Base-by-base conservation (phyloP, 2,113 vertebrate genomes). In the Takifugu bimaculatus region DNA sequence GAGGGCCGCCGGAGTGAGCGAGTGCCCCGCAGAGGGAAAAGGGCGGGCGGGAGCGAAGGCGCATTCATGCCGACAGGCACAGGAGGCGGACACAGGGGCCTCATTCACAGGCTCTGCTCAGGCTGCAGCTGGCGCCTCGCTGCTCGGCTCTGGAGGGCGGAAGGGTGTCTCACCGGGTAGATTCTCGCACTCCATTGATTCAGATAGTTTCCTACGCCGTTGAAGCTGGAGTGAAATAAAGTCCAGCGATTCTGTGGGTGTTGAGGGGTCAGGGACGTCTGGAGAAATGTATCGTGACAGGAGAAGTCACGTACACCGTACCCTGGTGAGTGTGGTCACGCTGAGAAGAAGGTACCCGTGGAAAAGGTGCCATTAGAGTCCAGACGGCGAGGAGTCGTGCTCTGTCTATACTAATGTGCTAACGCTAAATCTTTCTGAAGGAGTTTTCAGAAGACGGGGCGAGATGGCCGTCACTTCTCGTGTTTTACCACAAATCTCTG, bases 1-100 rank as follows among this genome's bases (percentile, higher is more conserved):
- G 77, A 84, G 82, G 81, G 79, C 73, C 85, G 75, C 86, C 75
- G 66, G 85, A 87, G 74, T 77, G 63, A 86, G 72, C 61, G 75
- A 82, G 78, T 72, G 70, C 79, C 81, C 68, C 80, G 70, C 76
- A 72, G 67, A 85, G 70, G 72, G 75, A 55, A 81, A 78, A 68
- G 70, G 48, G 66, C 68, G 75, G 60, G 63, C 68, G 60, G 61
- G 72, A 59, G 68, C 66, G 81, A 11, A 67, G 66, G 72, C 72
- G 57, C 75, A 78, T 75, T 85, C 79, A 79, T 82, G 77, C 70
- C 79, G 78, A 84, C 65, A 76, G 81, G 74, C 87, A 79, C 63
- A 78, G 70, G 73, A 72, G 74, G 69, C 61, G 61, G 59, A 65
- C 66, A 72, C 52, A 35, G 68, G 74, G 76, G 61, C 80, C 77